Percentiles rank a stretch among this genome's conserved stretches.
These are phyloP conservation scores for Hoplodrina blanda DNA, from an alignment of 2,888 invertebrate species.

Conservation along the genomic window DNA sequence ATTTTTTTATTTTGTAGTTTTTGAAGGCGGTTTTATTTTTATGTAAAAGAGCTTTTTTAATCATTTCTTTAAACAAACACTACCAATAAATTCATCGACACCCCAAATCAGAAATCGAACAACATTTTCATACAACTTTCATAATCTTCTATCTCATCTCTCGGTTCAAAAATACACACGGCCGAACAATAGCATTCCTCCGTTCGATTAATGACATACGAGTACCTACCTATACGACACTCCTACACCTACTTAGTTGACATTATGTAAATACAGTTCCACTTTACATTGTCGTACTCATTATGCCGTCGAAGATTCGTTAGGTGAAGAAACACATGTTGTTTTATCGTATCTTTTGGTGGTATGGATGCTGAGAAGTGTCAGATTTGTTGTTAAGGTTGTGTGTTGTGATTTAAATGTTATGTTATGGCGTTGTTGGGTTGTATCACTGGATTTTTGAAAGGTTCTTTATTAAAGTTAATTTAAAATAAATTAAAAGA, in stretches of 20 bases:
- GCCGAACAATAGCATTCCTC: conserved; percentile 87
- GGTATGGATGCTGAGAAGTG: conserved; percentile 75
- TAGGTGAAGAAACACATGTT: conserved; percentile 91
- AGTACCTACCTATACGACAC: conserved; percentile 75
- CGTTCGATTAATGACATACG: conserved; percentile 87
- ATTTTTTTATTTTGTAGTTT: too few relatives aligned
- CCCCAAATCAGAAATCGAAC: conserved; percentile 39
- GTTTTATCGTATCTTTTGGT: conserved; percentile 82
- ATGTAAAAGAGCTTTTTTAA: too few relatives aligned
- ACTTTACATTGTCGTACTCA: conserved; percentile 90
- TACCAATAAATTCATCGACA: conserved; percentile 26
- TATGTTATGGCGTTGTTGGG: background rate
- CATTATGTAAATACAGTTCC: conserved; percentile 90
- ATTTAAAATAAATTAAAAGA: too few relatives aligned
- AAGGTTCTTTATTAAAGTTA: too few relatives aligned
- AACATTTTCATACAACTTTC: conserved; percentile 61
- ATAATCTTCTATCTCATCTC: conserved; percentile 71
- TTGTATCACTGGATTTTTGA: background rate
- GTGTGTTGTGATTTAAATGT: background rate
- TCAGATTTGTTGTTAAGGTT: background rate
- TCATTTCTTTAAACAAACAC: conserved; percentile 11
- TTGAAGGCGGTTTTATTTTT: too few relatives aligned
- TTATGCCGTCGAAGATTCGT: conserved; percentile 89
- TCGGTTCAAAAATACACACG: conserved; percentile 84
- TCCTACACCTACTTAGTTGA: conserved; percentile 90